These are phyloP conservation scores for Hemaris fuciformis DNA, from an alignment of 2,888 invertebrate species.

Conservation along the genomic window DNA sequence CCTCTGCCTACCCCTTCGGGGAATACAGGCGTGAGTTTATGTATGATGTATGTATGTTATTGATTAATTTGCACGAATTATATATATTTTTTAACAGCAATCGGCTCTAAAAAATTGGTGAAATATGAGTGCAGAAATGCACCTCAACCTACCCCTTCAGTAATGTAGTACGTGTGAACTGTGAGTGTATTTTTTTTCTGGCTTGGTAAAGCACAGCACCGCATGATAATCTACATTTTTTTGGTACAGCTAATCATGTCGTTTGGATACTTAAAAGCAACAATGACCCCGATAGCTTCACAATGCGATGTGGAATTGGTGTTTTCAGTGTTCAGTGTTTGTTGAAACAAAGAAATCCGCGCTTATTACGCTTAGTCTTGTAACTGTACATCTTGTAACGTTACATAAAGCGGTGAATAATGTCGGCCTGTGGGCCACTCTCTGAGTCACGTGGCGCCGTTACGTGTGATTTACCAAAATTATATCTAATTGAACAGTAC, in stretches of 20 bases:
- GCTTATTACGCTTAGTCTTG: slow-evolving; percentile 47
- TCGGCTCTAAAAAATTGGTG: too few relatives aligned
- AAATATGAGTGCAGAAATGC: too few relatives aligned
- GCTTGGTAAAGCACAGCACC: too few relatives aligned
- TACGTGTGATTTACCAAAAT: slow-evolving; percentile 25
- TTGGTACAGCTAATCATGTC: slow-evolving; percentile 27
- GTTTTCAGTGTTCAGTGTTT: slow-evolving; percentile 46
- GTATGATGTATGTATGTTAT: too few relatives aligned
- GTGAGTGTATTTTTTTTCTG: too few relatives aligned
- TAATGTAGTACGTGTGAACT: too few relatives aligned
- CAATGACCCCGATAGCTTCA: slow-evolving; percentile 51
- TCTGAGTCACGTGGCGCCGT: slow-evolving; percentile 55
- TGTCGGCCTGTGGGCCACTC: slow-evolving; percentile 34
- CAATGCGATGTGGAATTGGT: slow-evolving; percentile 44
- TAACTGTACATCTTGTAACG: slow-evolving; percentile 69
- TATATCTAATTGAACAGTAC: not conserved
- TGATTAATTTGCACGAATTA: too few relatives aligned
- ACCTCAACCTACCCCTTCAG: too few relatives aligned
- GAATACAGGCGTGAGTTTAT: too few relatives aligned
- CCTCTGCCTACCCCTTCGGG: too few relatives aligned
- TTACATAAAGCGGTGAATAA: slow-evolving; percentile 63
- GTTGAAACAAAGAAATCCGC: slow-evolving; percentile 52
- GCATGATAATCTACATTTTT: not conserved
- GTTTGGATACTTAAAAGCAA: slow-evolving; percentile 28
- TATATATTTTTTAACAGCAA: too few relatives aligned